These are phyloP conservation scores for Parazoanthus atlanticus DNA, from an alignment of 92 coral and sea anemone species.

Conservation along the genomic window DNA sequence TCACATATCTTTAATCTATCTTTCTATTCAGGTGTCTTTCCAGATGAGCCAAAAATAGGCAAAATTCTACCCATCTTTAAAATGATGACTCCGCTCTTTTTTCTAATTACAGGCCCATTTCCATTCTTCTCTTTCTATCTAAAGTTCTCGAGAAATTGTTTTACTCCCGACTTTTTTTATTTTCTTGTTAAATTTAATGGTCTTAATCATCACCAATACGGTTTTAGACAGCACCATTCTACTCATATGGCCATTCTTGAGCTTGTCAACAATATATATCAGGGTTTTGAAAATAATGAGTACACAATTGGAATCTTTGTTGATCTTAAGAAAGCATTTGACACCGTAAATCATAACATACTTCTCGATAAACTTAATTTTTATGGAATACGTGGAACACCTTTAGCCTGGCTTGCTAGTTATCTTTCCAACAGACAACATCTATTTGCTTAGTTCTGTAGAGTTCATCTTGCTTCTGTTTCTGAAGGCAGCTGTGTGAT, in stretches of 20 bases:
- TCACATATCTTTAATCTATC: slow-evolving; percentile 40
- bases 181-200: slow-evolving; percentile 41
- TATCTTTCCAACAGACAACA: slow-evolving; percentile 30
- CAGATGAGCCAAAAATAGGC: slow-evolving; percentile 43
- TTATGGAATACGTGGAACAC: slow-evolving; percentile 45
- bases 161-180: slow-evolving; percentile 35
- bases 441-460: not conserved
- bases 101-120: slow-evolving; percentile 49
- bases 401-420: slow-evolving; percentile 23
- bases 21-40: slow-evolving; percentile 21
- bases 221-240: slow-evolving; percentile 49
- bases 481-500: too few relatives aligned
- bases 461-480: too few relatives aligned
- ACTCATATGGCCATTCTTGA: slow-evolving; percentile 51
- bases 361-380: slow-evolving; percentile 24
- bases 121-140: slow-evolving; percentile 41
- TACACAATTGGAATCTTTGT: slow-evolving; percentile 34
- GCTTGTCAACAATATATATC: slow-evolving; percentile 40
- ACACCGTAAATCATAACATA: slow-evolving; percentile 31
- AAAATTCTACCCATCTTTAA: slow-evolving; percentile 22
- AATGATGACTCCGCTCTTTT: slow-evolving; percentile 15
- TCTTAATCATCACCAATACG: slow-evolving; percentile 33
- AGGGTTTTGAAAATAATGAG: slow-evolving; percentile 32
- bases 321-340: slow-evolving; percentile 37
- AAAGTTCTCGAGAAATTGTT: slow-evolving; percentile 38